Evolutionary conservation across 2,113 vertebrate species (phyloP), one percentile per base, ranked within the genome.

Genomic region (Sclerurus mexicanus): DNA sequence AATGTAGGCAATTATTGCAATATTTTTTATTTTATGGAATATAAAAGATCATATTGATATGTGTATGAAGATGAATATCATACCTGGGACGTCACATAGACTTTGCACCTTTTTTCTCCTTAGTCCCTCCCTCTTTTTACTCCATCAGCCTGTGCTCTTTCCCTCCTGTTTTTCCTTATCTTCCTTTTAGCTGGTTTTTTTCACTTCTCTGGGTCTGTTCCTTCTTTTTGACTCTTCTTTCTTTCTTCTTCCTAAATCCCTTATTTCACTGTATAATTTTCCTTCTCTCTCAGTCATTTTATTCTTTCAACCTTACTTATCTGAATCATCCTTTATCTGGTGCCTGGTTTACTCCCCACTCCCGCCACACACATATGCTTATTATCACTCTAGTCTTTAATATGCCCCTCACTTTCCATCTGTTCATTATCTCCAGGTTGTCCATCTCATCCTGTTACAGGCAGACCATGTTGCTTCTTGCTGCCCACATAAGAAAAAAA

Each of bases 351-450:
- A 85, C 40, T 76, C 74, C 42, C 23, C 55, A 20, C 46, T 87
- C 49, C 22, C 6, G 0, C 62, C 46, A 53, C 46, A 4, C 64
- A 25, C 46, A 58, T 7, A 74, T 0, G 0, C 19, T 82, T 85
- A 40, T 89, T 82, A 89, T 47, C 75, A 30, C 58, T 87, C 44
- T 22, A 56, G 17, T 33, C 56, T 95, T 85, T 80, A 77, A 74
- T 78, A 53, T 91, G 84, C 47, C 77, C 84, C 49, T 96, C 84
- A 91, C 37, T 87, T 95, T 74, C 91, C 96, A 95, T 87, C 92
- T 92, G 86, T 89, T 96, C 81, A 82, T 95, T 82, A 96, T 62
- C 85, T 93, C 68, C 87, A 94, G 31, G 84, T 91, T 91, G 84
- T 91, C 87, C 89, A 95, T 60, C 58, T 89, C 42, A 93, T 83